Percentiles rank a stretch among this genome's conserved stretches.
Conservation (phyloP, 2,113 vertebrate genomes). For the Archocentrus centrarchus region DNA sequence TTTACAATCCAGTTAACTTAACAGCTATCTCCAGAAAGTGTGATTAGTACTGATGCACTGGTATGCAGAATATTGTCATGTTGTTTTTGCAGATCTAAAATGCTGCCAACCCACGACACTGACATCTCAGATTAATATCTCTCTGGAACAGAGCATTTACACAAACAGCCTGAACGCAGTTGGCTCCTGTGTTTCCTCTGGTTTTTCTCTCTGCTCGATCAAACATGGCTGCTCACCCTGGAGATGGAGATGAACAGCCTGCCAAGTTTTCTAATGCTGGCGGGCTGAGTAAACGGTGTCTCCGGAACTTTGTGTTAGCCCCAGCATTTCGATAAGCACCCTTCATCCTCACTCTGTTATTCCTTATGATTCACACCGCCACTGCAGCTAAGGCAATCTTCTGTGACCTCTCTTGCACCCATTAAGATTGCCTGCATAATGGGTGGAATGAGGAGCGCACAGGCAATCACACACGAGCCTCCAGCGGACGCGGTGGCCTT, state of each 20-base stretch:
- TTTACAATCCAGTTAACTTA: constrained; percentile 35
- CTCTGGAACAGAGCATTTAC: constrained; percentile 18
- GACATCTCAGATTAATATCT: constrained; percentile 32
- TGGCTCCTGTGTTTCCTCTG: constrained; percentile 40
- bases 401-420: constrained; percentile 40
- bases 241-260: constrained; percentile 12
- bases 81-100: constrained; percentile 19
- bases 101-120: constrained; percentile 21
- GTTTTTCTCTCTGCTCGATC: constrained; percentile 24
- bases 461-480: not conserved
- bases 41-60: constrained; percentile 16
- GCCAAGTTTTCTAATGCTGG: constrained; percentile 62
- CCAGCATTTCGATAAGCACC: constrained; percentile 63
- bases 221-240: constrained; percentile 11
- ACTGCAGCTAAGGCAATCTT: constrained; percentile 62
- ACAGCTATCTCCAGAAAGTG: constrained; percentile 21
- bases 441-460: not conserved
- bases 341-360: constrained; percentile 74
- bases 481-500: not conserved
- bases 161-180: constrained; percentile 30
- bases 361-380: constrained; percentile 71
- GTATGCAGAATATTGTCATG: not conserved
- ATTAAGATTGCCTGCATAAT: not conserved
- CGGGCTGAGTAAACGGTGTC: constrained; percentile 74
- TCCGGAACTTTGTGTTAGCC: constrained; percentile 67